Evolutionary conservation across 2,797 vertebrate species (phyloP), one percentile per base, ranked within the genome.

Genomic region (Myotis vivesi): DNA sequence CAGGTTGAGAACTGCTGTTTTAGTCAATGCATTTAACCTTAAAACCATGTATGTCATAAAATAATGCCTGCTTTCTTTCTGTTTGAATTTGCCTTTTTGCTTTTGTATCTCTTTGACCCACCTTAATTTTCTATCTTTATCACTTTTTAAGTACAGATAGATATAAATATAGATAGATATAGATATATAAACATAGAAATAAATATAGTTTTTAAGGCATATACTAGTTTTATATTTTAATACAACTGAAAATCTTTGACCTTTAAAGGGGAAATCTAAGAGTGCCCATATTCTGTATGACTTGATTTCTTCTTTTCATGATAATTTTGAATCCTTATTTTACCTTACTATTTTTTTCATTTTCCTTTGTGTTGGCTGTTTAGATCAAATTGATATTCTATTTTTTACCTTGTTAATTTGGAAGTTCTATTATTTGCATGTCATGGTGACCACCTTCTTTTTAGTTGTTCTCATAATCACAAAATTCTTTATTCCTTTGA

Each of bases 51-150:
- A 6, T 11, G 9, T n/a, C 57, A 89, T 36, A 72, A 66, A 59
- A 30, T 30, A 49, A 53, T 22, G 30, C 20, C 68, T 85, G 8
- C 28, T 64, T 88, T 94, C n/a, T 82, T 57, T 66, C 30, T 62
- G 13, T n/a, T 75, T 44, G 8, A 6, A 57, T 59, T 72, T 89
- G 17, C 3, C 28, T 36, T 57, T 85, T 83, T 64, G 46, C 23
- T 85, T 85, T 81, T 51, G 22, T 77, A 33, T 88, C 64, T 66
- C 38, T 83, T 87, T 38, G 33, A 88, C 41, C 17, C 22, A 83
- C 11, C 20, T 79, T 84, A 91, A 57, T 88, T 84, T 91, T 83
- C 23, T 46, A 49, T 76, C 44, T 88, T 87, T 57, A 87, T 84
- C 28, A 62, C n/a, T 75, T 86, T 85, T 82, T 59, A 84, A 73